Percentiles rank a stretch among this genome's conserved stretches.
Conservation (phyloP, 2,888 invertebrate genomes). For the Xestia c-nigrum region DNA sequence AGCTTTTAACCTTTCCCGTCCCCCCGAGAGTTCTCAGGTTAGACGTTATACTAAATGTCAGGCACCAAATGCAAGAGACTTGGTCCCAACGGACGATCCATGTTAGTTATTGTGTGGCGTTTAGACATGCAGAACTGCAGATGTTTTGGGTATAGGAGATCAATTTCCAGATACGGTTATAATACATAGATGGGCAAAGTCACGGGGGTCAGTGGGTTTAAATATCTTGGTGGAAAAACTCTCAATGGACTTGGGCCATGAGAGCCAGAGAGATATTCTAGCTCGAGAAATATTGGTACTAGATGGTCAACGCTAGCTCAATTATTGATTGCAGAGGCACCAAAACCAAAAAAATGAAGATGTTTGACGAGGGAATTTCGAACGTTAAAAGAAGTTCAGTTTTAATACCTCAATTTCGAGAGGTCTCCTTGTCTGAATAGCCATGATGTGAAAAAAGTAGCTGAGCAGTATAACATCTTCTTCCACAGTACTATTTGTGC, state of each 20-base stretch:
- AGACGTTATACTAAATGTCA: conserved; percentile 53
- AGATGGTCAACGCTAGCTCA: background rate
- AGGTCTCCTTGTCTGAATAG: background rate
- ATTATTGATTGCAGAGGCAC: background rate
- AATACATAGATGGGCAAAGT: background rate
- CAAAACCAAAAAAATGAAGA: background rate
- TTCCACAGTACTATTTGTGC: background rate
- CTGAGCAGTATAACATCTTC: background rate
- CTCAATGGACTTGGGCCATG: background rate
- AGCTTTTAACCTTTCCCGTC: conserved; percentile 59
- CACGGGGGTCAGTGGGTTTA: background rate
- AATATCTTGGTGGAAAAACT: background rate
- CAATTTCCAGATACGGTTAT: background rate
- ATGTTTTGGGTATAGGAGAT: background rate
- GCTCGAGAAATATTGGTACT: background rate
- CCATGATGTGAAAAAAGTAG: background rate
- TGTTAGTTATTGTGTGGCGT: conserved; percentile 38
- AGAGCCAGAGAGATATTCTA: background rate
- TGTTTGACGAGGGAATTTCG: background rate
- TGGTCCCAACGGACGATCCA: conserved; percentile 28
- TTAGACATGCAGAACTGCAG: conserved; percentile 13
- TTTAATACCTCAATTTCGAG: background rate
- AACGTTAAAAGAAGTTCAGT: background rate
- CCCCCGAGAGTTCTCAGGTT: conserved; percentile 44
- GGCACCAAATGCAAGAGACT: conserved; percentile 36